Conservation (phyloP, 2,797 vertebrate species). For the Apogon hyalosoma region DNA sequence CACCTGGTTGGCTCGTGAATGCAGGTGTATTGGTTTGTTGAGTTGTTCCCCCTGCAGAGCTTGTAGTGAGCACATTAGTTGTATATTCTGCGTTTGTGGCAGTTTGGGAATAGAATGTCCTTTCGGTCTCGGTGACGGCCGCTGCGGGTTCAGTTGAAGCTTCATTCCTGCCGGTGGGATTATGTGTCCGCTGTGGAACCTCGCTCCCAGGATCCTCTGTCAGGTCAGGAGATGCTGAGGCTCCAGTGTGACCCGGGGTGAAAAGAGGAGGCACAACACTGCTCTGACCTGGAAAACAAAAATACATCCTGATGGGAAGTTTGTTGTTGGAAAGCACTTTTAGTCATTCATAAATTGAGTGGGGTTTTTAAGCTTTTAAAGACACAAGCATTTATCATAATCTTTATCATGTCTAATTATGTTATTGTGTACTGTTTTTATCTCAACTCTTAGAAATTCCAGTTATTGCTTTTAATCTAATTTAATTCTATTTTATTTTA, state of each 20-base stretch:
- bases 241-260: conserved; percentile 32
- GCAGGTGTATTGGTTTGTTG: background rate
- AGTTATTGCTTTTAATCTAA: too few relatives aligned
- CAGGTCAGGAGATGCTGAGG: conserved; percentile 30
- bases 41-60: conserved; percentile 19
- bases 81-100: conserved; percentile 6
- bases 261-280: conserved; percentile 31
- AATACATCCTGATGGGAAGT: too few relatives aligned
- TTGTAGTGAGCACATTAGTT: conserved; percentile 2
- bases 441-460: too few relatives aligned
- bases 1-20: background rate
- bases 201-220: conserved; percentile 35
- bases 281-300: conserved; percentile 60
- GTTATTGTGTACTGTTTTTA: too few relatives aligned
- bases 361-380: too few relatives aligned
- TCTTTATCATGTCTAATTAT: too few relatives aligned
- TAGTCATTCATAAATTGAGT: too few relatives aligned
- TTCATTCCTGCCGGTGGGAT: conserved; percentile 30
- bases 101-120: conserved; percentile 13
- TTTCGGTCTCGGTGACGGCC: background rate
- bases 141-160: conserved; percentile 16
- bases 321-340: too few relatives aligned
- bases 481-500: background rate
- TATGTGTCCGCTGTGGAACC: conserved; percentile 19
- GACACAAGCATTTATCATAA: too few relatives aligned